Evolutionary conservation across 2,113 vertebrate species (phyloP), one percentile per base, ranked within the genome.

Genomic region (Hiodon tergisus): DNA sequence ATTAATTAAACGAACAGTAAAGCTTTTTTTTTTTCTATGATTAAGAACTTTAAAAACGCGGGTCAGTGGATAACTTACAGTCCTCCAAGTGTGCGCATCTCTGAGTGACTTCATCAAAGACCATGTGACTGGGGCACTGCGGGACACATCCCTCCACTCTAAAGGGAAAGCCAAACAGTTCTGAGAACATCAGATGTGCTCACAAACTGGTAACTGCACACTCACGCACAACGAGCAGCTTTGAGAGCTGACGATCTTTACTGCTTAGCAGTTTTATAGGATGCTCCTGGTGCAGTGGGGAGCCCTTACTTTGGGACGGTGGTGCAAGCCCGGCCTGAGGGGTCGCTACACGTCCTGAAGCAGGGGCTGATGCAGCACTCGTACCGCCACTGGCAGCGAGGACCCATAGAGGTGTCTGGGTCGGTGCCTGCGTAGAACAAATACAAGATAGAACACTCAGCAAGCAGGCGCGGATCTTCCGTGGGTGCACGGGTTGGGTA

Each of bases 61-160:
- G 46, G 4, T 68, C 53, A 77, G 54, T 0, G 61, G 16, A 62
- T 59, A 65, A 92, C 96, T 90, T 88, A 99, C 97, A 99, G 84
- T 99, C 97, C 78, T 95, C 91, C 70, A 91, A 68, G 78, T 93
- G 89, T 71, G 98, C 97, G 69, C 97, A 99, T 85, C 93, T 93
- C 79, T 90, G 93, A 67, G 97, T 98, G 81, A 96, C 83, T 87
- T 99, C 95, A 85, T 99, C 97, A 86, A 98, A 84, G 73, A 99
- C 89, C 94, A 94, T 95, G 79, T 93, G 87, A 9, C 80, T 47
- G 14, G 94, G 92, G 75, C 96, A 99, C 4, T 83, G 83, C 48
- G 96, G 95, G 52, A 97, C 83, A 84, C 97, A 99, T 79, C 94
- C 95, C 87, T 99, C 97, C 76, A 98, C 93, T 85, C 97, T 99